Evolutionary conservation across 1,140 invertebrate genomes (phyloP), one percentile per base, ranked within the genome.

Genomic region (Patella vulgata): DNA sequence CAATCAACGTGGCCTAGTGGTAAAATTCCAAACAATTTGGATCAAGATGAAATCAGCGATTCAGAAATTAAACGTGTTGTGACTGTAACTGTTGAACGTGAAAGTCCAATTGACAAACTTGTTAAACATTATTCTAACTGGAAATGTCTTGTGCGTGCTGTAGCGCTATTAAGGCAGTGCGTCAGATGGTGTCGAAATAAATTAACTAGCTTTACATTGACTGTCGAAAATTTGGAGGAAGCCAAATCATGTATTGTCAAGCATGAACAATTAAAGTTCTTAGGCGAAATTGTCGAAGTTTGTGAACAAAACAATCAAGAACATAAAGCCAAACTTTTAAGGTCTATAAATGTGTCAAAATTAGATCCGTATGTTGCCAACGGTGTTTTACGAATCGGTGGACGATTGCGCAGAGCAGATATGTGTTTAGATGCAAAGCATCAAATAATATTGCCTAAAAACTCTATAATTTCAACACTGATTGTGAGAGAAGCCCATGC

Each of bases 361-460:
- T 46, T 70, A 19, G 36, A 67, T 47, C 56, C 64, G n/a, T 55
- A 47, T 42, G 8, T 59, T 12, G 39, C 54, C 19, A 40, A 57
- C 3, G 68, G 50, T 19, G 3, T 67, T 3, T 31, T 70, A 3
- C 25, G 60, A 50, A 57, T 70, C 11, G 64, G 67, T 31, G 63
- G 67, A 21, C 23, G 63, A 42, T 36, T 55, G 23, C 43, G 40
- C 1, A 42, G 47, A 19, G 42, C 33, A 23, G 39, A 44, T 42
- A 25, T 69, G 12, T 17, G 19, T 8, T 31, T 28, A 39, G 46
- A 65, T 6, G 36, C 30, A 27, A 65, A 62, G 21, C 67, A 70
- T 48, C 63, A 63, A 19, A 27, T 70, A 30, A 61, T 66, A 1
- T 25, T 70, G 12, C 63, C 67, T 2, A 57, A 52, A 31, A 0